These are phyloP conservation scores for Pammene aurita DNA, from an alignment of 2,888 invertebrate genomes.

Conservation along the genomic window DNA sequence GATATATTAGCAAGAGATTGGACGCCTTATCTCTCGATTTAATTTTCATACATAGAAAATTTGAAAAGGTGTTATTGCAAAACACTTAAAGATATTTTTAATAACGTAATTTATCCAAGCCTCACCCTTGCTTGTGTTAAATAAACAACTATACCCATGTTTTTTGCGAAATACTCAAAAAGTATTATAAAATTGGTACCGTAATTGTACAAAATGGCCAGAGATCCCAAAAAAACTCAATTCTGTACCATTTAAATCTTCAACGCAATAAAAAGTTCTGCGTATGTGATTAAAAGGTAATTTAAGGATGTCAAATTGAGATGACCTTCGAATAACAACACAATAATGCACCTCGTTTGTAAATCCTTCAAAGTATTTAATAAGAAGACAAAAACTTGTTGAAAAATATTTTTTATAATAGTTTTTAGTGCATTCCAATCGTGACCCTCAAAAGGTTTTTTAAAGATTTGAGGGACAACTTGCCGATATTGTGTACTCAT, in stretches of 20 bases:
- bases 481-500: no score
- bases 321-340: slow-evolving; percentile 6
- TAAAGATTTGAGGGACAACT: background rate
- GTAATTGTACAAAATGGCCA: slow-evolving; percentile 16
- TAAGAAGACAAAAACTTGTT: background rate
- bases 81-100: no score
- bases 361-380: background rate
- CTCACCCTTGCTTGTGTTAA: no score
- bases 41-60: no score
- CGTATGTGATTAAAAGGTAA: slow-evolving; percentile 7
- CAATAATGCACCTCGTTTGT: background rate
- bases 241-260: background rate
- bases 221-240: background rate
- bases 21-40: no score
- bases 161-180: background rate
- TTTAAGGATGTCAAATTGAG: slow-evolving; percentile 4
- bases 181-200: background rate
- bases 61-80: no score
- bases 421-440: background rate
- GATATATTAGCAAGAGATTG: no score
- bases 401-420: background rate
- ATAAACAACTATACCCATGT: background rate
- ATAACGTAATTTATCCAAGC: no score
- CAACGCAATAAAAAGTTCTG: slow-evolving; percentile 1
- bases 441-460: background rate